Evolutionary conservation across 1,140 invertebrate species (phyloP), one percentile per base, ranked within the genome.

Genomic region (Sycophaga agraensis): DNA sequence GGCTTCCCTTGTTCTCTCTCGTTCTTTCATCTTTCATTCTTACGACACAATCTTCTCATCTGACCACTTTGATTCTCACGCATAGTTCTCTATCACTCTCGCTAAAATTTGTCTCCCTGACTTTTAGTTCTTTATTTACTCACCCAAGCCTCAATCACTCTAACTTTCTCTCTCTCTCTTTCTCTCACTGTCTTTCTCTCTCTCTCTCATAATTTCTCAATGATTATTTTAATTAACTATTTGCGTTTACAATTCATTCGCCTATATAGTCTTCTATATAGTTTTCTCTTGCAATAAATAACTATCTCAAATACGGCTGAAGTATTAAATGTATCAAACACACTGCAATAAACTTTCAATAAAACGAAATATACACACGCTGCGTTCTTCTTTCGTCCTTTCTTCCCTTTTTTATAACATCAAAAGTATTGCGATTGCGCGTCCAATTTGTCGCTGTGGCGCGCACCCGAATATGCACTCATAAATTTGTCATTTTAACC

Each of bases 311-410:
- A 55, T 55, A 61, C 59, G 51, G 50, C 43, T 61, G 59, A 61
- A 61, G 51, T 61, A 61, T 61, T 61, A 61, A 71, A 75, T 70
- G 70, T 75, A 73, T 73, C 69, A 75, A 75, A 75, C 71, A 73
- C 70, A 73, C 73, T 70, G 67, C 67, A 67, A 73, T 70, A 68
- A 72, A 72, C 67, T 70, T 70, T 68, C 67, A 68, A 71, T 70
- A 69, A 68, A 66, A 68, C 59, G 68, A 70, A 73, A 64, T 69
- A 50, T 67, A 68, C 71, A 68, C 71, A 70, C 68, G 69, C 68
- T 67, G 63, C 59, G 59, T 67, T 68, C 65, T 67, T 69, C 58
- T 49, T 48, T 61, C 49, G 12, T 55, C 40, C 21, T 48, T 61
- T 12, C 48, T 62, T 37, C 31, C 19, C 34, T 39, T 51, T 58